Evolutionary conservation across 2,888 invertebrate species (phyloP).

Genomic region (Acrobasis consociella): DNA sequence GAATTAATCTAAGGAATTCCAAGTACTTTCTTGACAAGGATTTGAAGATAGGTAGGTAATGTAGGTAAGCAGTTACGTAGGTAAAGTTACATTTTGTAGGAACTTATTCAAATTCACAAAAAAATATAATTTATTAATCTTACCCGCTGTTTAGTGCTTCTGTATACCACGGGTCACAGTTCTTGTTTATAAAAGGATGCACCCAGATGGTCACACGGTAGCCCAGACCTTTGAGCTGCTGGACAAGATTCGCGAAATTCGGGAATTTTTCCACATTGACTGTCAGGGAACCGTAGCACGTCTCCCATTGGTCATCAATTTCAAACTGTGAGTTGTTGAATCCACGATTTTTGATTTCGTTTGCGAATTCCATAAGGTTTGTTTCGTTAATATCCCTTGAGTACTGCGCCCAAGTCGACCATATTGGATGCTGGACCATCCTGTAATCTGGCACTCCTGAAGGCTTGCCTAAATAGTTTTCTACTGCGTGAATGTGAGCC

Average conservation of each 20-base stretch:
- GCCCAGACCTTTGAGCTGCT: constrained; percentile 83
- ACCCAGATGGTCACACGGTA: constrained; percentile 92
- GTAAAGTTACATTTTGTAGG: too few relatives aligned
- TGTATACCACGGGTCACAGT: constrained; percentile 84
- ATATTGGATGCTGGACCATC: constrained; percentile 91
- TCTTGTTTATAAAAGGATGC: constrained; percentile 92
- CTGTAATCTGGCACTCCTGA: constrained; percentile 83
- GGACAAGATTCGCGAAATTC: constrained; percentile 83
- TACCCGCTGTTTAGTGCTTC: constrained; percentile 82
- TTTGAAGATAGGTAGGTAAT: too few relatives aligned
- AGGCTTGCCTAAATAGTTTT: constrained; percentile 85
- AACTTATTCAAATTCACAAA: too few relatives aligned
- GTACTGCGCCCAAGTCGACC: constrained; percentile 94
- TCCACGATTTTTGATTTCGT: constrained; percentile 84
- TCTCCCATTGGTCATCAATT: constrained; percentile 95
- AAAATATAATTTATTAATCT: constrained; percentile 29
- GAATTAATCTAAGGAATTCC: too few relatives aligned
- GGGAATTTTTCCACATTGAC: constrained; percentile 88
- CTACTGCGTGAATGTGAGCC: constrained; percentile 85
- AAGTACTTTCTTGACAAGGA: too few relatives aligned
- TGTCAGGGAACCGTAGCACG: constrained; percentile 90
- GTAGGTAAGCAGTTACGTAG: too few relatives aligned
- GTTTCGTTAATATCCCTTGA: constrained; percentile 84
- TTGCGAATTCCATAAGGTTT: constrained; percentile 84
- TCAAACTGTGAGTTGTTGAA: constrained; percentile 90